Conservation (phyloP, 1,140 invertebrate genomes). For the Drosophila quadrilineata region DNA sequence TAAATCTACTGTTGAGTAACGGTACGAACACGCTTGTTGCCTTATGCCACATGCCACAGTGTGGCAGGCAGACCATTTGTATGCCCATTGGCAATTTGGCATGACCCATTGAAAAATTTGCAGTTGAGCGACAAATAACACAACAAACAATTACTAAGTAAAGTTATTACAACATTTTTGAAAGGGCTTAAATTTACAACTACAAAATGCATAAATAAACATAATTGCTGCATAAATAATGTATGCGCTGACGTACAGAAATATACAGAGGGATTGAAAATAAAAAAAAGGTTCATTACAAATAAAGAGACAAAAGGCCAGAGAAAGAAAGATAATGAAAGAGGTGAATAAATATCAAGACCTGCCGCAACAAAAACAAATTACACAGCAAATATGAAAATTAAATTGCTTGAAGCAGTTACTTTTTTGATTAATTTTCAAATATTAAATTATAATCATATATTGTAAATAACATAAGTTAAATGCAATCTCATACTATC, state of each 20-base stretch:
- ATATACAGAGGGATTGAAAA: not conserved
- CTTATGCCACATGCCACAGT: no score
- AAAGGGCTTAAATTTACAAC: constrained; percentile 43
- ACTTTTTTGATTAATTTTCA: no score
- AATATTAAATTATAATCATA: no score
- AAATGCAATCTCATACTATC: no score
- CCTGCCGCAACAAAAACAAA: constrained; percentile 68
- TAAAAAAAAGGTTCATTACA: constrained; percentile 3
- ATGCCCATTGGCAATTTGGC: constrained; percentile 17
- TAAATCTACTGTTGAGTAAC: no score
- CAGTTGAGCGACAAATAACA: constrained; percentile 17
- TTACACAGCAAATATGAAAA: constrained; percentile 33
- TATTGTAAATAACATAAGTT: no score
- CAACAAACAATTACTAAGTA: not conserved
- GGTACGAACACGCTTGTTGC: no score
- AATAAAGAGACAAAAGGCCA: constrained; percentile 1
- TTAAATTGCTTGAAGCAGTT: not conserved
- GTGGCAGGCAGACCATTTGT: not conserved
- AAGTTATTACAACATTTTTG: constrained; percentile 26
- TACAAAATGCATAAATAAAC: constrained; percentile 49
- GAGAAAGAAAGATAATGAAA: constrained; percentile 6
- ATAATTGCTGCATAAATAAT: constrained; percentile 56
- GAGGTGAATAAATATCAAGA: constrained; percentile 49
- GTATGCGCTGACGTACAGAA: constrained; percentile 7
- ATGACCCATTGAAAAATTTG: no score